Evolutionary conservation across 1,140 invertebrate species (phyloP).

Genomic region (Helicorthomorpha holstii): DNA sequence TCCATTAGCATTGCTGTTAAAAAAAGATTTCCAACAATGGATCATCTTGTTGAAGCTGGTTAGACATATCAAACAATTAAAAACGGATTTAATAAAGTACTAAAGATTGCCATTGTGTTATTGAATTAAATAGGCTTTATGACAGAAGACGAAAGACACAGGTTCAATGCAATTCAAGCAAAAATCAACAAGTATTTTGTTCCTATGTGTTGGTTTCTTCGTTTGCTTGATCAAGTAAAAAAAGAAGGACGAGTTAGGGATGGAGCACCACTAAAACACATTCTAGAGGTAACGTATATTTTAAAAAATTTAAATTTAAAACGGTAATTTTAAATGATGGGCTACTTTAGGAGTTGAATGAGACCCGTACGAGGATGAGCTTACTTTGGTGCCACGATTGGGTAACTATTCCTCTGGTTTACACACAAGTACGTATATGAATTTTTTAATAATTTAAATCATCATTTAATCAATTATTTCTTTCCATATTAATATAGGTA

Average conservation of each 20-base stretch:
- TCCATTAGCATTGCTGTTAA: constrained; percentile 14
- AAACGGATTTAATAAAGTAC: background rate
- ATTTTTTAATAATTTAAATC: background rate
- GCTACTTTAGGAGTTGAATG: constrained; percentile 18
- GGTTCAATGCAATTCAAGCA: constrained; percentile 70
- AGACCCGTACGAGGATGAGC: constrained; percentile 23
- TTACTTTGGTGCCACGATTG: constrained; percentile 28
- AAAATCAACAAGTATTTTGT: constrained; percentile 89
- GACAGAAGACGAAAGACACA: constrained; percentile 76
- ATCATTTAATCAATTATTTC: background rate
- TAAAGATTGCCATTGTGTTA: background rate
- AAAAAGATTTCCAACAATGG: constrained; percentile 15
- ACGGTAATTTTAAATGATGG: background rate
- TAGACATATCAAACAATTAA: background rate
- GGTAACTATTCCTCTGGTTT: constrained; percentile 29
- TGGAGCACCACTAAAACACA: constrained; percentile 19
- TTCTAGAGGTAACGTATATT: constrained; percentile 3
- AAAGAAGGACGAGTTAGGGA: constrained; percentile 61
- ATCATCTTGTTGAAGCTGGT: constrained; percentile 17
- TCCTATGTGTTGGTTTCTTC: constrained; percentile 77
- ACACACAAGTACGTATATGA: constrained; percentile 23
- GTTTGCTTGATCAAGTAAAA: constrained; percentile 66
- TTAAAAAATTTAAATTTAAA: background rate
- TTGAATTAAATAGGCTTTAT: constrained; percentile 45
- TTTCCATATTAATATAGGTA: constrained; percentile 15